These are phyloP conservation scores for Phrynocephalus guinanensis DNA, from an alignment of 2,797 vertebrate species.

Conservation along the genomic window DNA sequence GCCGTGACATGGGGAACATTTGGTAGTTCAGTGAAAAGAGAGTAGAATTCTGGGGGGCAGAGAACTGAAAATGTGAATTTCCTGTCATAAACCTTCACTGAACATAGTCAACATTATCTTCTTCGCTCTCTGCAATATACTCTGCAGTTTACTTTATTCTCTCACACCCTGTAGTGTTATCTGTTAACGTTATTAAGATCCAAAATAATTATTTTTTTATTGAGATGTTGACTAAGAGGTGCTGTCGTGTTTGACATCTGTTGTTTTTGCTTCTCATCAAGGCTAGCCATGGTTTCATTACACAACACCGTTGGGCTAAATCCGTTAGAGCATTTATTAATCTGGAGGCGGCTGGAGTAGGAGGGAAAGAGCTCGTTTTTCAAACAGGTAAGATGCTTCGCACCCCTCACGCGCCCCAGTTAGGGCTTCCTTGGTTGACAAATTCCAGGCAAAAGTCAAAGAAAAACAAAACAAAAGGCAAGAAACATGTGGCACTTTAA, in stretches of 20 bases:
- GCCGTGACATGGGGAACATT: too few relatives aligned
- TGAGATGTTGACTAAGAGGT: background rate
- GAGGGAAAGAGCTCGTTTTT: slow-evolving; percentile 98
- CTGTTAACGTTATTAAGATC: background rate
- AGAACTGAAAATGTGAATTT: too few relatives aligned
- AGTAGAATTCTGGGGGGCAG: too few relatives aligned
- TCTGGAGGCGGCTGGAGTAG: slow-evolving; percentile 96
- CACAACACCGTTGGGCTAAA: slow-evolving; percentile 94
- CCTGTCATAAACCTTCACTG: background rate
- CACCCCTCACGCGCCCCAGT: slow-evolving; percentile 17
- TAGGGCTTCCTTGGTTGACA: slow-evolving; percentile 7
- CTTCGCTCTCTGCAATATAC: background rate
- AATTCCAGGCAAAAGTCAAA: background rate
- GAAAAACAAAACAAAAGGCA: too few relatives aligned
- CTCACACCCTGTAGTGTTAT: background rate
- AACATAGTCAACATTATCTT: background rate
- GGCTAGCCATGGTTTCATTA: slow-evolving; percentile 99
- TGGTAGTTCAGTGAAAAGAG: too few relatives aligned
- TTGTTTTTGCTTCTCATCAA: slow-evolving; percentile 70
- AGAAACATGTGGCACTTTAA: too few relatives aligned
- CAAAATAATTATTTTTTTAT: background rate
- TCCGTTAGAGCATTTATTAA: slow-evolving; percentile 94
- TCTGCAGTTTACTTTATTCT: background rate
- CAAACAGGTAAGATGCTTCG: slow-evolving; percentile 88
- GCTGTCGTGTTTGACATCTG: background rate